These are phyloP conservation scores for Sebastes wilsoni DNA, from an alignment of 2,797 vertebrate species.

Conservation along the genomic window DNA sequence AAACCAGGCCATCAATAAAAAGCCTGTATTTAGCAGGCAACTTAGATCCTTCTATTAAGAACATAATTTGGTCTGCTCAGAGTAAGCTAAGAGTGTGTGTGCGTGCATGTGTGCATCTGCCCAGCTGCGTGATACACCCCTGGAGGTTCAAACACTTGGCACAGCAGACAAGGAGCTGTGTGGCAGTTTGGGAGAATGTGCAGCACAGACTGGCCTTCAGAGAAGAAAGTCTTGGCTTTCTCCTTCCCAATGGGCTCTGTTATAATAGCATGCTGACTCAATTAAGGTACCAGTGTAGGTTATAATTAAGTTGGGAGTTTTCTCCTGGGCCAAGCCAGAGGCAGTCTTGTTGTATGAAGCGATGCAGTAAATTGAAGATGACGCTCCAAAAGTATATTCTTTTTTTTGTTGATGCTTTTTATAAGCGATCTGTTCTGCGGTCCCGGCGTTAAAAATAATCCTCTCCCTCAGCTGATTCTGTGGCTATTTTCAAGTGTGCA, in stretches of 20 bases:
- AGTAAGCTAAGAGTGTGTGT: neutral
- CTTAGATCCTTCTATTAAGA: neutral
- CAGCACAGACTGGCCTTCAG: conserved; percentile 28
- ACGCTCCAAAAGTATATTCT: conserved; percentile 28
- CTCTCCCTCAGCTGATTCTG: conserved; percentile 54
- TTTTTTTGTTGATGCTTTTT: conserved; percentile 50
- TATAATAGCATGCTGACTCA: conserved; percentile 66
- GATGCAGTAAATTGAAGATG: conserved; percentile 55
- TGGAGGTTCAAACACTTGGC: conserved; percentile 66
- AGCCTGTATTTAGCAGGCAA: neutral
- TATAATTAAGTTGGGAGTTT: conserved; percentile 68
- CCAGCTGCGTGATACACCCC: conserved; percentile 39
- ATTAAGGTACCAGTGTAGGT: conserved; percentile 73
- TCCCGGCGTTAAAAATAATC: conserved; percentile 61
- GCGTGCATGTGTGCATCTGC: conserved; percentile 9
- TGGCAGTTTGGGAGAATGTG: conserved; percentile 34
- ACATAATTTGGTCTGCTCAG: conserved; percentile 5
- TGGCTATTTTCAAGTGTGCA: conserved; percentile 54
- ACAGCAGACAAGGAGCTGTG: conserved; percentile 15
- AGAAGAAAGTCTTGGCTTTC: conserved; percentile 50
- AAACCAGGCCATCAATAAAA: conserved; percentile 2
- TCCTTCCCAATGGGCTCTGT: conserved; percentile 31
- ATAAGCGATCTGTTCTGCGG: conserved; percentile 37
- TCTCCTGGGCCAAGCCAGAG: conserved; percentile 53
- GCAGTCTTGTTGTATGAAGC: conserved; percentile 36